Evolutionary conservation across 53 echinoderm and acorn worm genomes (phyloP), one percentile per base, ranked within the genome.

Genomic region (Actinopyga echinites): DNA sequence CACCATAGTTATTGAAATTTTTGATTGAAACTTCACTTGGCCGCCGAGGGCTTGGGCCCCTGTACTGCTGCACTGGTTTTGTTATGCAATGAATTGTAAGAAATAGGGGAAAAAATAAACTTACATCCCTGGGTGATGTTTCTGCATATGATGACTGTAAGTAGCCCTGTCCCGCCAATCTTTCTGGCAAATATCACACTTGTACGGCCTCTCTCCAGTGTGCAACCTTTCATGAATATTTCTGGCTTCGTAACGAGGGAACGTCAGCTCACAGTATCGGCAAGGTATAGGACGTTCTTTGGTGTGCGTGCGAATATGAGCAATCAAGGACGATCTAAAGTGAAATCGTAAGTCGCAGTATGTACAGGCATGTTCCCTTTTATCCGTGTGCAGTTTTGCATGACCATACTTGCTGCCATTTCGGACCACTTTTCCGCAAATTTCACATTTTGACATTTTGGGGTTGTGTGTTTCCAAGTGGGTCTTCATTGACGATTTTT

Each of bases 131-230:
- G 79, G 79, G 20, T 79, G 79, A 24, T 79, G 19, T 55, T 38
- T 79, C 79, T 79, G 56, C 79, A 79, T 79, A 19, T 79, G 79
- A 28, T 79, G 79, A 57, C 34, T 15, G 55, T 79, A 79, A 5
- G 79, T 79, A 6, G 79, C 57, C 30, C 79, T 57, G 59, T 79
- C 57, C 56, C 57, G 56, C 79, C 79, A 79, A 2, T 57, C 34
- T 25, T 79, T 79, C 5, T 58, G 17, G n/a, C 79, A 79, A 2
- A 57, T 8, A 24, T 79, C 79, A 57, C 79, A 79, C 22, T 53
- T 19, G 31, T 79, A 79, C 21, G 79, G 79, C 56, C 79, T 79
- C 24, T 57, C 57, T 20, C 79, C 79, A 1, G 79, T 78, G 35
- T 78, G 79, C 11, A 19, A 23, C 56, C 79, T 29, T 56, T 78